Base-by-base conservation (phyloP, 2,797 vertebrate species). In the Spinus olivaceus region DNA sequence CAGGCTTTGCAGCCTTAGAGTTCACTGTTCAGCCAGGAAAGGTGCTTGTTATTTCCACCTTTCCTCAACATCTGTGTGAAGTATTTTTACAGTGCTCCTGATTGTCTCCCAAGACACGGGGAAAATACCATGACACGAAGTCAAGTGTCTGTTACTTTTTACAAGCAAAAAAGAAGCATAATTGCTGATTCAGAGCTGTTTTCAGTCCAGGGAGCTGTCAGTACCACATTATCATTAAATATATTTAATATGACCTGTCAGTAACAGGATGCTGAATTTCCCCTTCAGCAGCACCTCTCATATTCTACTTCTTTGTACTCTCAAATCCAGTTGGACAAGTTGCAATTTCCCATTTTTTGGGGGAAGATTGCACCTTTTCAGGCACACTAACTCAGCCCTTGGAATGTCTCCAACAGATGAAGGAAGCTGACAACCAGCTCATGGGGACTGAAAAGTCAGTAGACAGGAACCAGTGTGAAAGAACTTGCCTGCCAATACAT, bases 221-320 rank as follows among this genome's bases (percentile, higher is more conserved):
- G 49, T 67, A 50, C n/a, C 61, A 65, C 32, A 56, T 53, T 77
- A 79, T 69, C 44, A 81, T 87, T 87, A 86, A 83, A 60, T 32
- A 56, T 30, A 73, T 72, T 90, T 90, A 89, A 78, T 72, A 77
- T 24, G 65, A 92, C 59, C 83, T 94, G 92, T 80, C 74, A 93
- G 81, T 64, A 70, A 60, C 67, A 80, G 81, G 81, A 87, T 91
- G 78, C 37, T 87, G 57, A 71, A 93, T 92, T 85, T 92, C 64
- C 51, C 71, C 71, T 71, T 92, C 81, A 89, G 76, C 87, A 73
- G 37, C n/a, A n/a, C n/a, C 46, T 41, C 61, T 79, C 57, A 64
- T 15, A 73, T 61, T 80, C 18, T 50, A 18, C 27, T 57, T 32
- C 59, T 70, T 89, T 80, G 24, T 60, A 7, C 18, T 67, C 87